Evolutionary conservation across 2,888 invertebrate genomes (phyloP), one percentile per base, ranked within the genome.

Genomic region (Microplitis deprimator): DNA sequence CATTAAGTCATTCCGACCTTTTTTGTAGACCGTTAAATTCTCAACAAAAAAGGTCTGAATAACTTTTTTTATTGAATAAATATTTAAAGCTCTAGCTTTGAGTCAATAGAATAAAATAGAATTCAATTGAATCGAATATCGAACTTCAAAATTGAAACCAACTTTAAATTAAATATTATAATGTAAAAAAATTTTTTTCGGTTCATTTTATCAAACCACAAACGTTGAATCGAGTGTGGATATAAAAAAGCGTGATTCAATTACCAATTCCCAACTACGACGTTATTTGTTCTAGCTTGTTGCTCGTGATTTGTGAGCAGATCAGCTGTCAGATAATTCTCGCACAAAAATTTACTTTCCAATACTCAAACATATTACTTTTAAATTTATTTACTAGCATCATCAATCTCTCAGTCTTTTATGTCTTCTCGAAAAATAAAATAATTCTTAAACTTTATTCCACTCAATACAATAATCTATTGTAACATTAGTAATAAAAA

Each of bases 281-380:
- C 50, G 50, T 50, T 50, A 50, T 50, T 50, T 50, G 50, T 50
- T 50, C 50, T 50, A 50, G 50, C 50, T 50, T 50, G 50, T 50
- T 50, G 50, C 50, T 50, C 50, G 50, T 50, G 50, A 50, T 50
- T 50, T 50, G 50, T 50, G 50, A 50, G 50, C 50, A 50, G 50
- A 50, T 50, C 50, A 50, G 13, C 50, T 50, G 50, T 50, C 50
- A 50, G 50, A 50, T 50, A 50, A 50, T 50, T 50, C 50, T 50
- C 50, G 50, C 4, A 50, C 50, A 13, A 13, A 50, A 50, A 50
- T 50, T 50, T 13, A 50, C 50, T 50, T 50, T 50, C 50, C 50
- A 50, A 50, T 50, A 50, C 50, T 50, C 13, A 13, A 13, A 50
- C 50, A 50, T 50, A 50, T 50, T 50, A 50, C 50, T 50, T 50